Base-by-base conservation (phyloP, 2,888 invertebrate species). In the Drosophila setosimentum region DNA sequence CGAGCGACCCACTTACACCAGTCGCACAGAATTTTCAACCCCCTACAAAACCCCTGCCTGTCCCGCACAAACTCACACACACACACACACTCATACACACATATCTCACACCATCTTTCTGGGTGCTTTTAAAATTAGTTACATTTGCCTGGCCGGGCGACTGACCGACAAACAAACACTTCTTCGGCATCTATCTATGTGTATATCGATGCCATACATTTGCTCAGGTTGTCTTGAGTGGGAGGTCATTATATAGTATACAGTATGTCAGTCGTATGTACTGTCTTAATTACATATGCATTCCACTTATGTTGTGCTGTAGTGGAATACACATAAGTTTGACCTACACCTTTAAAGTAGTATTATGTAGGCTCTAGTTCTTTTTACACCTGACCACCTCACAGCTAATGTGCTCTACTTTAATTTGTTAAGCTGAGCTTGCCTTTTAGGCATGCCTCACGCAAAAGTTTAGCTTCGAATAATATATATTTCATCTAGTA, bases 121-220 rank as follows among this genome's bases (percentile, higher is more conserved):
- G 49, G 59, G 32, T 49, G 68, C 77, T 63, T 82, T 82, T 74
- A 71, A 76, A 71, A 73, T 76, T 77, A 88, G 83, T 84, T 81
- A 74, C 80, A 89, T 81, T 87, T 84, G 76, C 70, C 37, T 65
- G 51, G 33, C 32, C 69, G 54, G 35, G 58, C 70, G 33, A 61
- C 61, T 73, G 78, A 72, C 69, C 70, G 71, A 75, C 74, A 70
- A 51, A 40, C 45, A 10, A 62, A 60, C 55, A 48, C 45, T 16
- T 11, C 18, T 32, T 33, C 21, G 6, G 50, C 51, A 40, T 50
- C 51, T 68, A 48, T 40, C 21, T 63, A 42, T 54, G 48, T 65
- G 37, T 71, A 57, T 77, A 57, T 77, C 60, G 58, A 29, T 68
- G 69, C 50, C 37, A 55, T 21, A 55, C 32, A 55, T 40, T 67